Percentiles rank a stretch among this genome's conserved stretches.
Evolutionary conservation across 2,797 vertebrate species (phyloP).

Genomic region (Gobionotothen gibberifrons): DNA sequence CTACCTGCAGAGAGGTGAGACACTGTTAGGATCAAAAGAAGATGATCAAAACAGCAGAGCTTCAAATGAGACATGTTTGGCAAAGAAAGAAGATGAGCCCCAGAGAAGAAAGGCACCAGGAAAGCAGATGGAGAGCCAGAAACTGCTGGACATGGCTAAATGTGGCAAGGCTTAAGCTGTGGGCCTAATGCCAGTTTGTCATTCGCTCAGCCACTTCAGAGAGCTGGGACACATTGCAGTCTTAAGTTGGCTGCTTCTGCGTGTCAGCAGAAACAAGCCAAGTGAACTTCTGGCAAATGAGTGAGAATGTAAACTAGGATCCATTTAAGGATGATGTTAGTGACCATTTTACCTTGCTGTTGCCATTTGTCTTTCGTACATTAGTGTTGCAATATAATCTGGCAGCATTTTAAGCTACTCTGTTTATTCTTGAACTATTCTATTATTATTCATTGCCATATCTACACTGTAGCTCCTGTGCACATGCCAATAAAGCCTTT

Average conservation of each 20-base stretch:
- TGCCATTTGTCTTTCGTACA: neutral
- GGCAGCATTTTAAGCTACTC: no score
- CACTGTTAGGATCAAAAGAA: slow-evolving; percentile 20
- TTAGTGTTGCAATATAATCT: no score
- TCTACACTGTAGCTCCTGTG: no score
- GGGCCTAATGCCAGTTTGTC: slow-evolving; percentile 52
- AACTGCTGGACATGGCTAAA: slow-evolving; percentile 53
- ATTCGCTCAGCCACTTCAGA: slow-evolving; percentile 38
- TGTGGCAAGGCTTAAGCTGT: slow-evolving; percentile 60
- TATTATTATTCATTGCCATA: no score
- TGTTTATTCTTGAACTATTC: no score
- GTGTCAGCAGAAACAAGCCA: slow-evolving; percentile 35
- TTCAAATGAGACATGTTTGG: slow-evolving; percentile 10
- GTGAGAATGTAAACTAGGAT: slow-evolving; percentile 39
- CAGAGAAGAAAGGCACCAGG: slow-evolving; percentile 28
- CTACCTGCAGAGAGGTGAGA: slow-evolving; percentile 85
- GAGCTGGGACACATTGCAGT: slow-evolving; percentile 16
- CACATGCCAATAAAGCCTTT: no score
- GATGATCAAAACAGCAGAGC: neutral
- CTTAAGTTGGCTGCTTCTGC: slow-evolving; percentile 15
- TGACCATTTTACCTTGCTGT: slow-evolving; percentile 15
- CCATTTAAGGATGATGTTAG: slow-evolving; percentile 4
- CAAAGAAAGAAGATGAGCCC: neutral
- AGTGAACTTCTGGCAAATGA: slow-evolving; percentile 21
- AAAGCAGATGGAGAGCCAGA: slow-evolving; percentile 46